Conservation (phyloP, 2,797 vertebrate genomes). For the Channallabes apus region DNA sequence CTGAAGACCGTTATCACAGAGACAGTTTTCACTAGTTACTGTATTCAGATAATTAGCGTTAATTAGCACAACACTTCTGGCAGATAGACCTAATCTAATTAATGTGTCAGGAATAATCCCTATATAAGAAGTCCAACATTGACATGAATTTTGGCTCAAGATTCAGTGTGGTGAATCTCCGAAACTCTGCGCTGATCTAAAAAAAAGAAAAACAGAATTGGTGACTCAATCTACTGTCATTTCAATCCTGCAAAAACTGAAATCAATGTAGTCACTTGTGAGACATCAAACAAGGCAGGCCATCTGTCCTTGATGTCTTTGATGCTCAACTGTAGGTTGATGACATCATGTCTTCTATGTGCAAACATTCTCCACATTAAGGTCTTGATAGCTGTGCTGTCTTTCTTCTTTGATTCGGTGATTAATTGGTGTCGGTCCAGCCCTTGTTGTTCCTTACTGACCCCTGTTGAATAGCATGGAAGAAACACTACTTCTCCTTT, state of each 20-base stretch:
- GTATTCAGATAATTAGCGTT: too few relatives aligned
- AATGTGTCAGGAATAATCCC: too few relatives aligned
- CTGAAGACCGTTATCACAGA: too few relatives aligned
- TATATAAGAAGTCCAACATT: conserved; percentile 42
- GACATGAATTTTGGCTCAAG: conserved; percentile 49
- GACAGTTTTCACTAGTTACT: too few relatives aligned
- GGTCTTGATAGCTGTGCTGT: neutral
- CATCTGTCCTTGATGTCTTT: conserved; percentile 49
- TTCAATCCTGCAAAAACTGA: too few relatives aligned
- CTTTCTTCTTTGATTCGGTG: neutral
- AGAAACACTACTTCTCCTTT: conserved; percentile 3
- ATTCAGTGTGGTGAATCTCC: conserved; percentile 42
- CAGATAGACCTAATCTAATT: too few relatives aligned
- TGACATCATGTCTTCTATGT: conserved; percentile 16
- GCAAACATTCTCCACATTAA: conserved; percentile 11
- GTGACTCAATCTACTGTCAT: neutral
- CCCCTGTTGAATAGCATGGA: neutral
- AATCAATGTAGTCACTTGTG: too few relatives aligned
- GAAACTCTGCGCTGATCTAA: conserved; percentile 13
- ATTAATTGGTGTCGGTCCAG: neutral
- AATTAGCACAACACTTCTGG: too few relatives aligned
- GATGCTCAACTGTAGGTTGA: conserved; percentile 43
- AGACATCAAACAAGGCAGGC: too few relatives aligned
- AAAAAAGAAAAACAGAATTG: neutral
- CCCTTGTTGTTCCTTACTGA: neutral